A percentile compares a stretch with the other conserved stretches of the same genome.
These are phyloP conservation scores for Epiblema foenella DNA, from an alignment of 2,888 invertebrate genomes.

Conservation along the genomic window DNA sequence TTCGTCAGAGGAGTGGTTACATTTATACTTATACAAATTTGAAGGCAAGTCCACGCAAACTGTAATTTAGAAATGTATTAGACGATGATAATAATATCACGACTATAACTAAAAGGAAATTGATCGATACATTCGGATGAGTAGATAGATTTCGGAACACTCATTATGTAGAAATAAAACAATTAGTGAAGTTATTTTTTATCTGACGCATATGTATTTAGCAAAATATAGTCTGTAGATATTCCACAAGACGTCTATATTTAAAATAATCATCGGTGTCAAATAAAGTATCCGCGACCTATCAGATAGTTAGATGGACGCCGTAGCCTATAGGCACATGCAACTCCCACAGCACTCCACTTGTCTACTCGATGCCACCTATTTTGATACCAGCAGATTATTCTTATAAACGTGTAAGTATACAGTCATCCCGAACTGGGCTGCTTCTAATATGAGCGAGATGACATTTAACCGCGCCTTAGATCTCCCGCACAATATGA, in stretches of 20 bases:
- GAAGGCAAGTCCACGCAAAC: not conserved
- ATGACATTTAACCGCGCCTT: too few relatives aligned
- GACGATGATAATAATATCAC: not conserved
- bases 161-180: not conserved
- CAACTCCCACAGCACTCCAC: not conserved
- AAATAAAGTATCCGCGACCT: not conserved
- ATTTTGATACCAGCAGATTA: too few relatives aligned
- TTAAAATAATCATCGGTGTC: not conserved
- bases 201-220: not conserved
- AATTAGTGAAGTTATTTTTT: not conserved
- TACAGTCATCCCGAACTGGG: not conserved
- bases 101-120: not conserved
- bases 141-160: not conserved
- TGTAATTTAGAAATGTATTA: constrained; percentile 4
- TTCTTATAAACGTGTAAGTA: too few relatives aligned
- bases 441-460: not conserved
- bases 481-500: too few relatives aligned
- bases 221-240: not conserved
- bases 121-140: not conserved
- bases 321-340: not conserved
- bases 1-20: constrained; percentile 3
- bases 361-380: too few relatives aligned
- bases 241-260: too few relatives aligned
- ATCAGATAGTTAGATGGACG: not conserved
- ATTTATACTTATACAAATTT: not conserved